phyloP scores from a whole-genome alignment of 37 sponge, comb jelly and placozoan species.

The Petrosia ficiformis region DNA sequence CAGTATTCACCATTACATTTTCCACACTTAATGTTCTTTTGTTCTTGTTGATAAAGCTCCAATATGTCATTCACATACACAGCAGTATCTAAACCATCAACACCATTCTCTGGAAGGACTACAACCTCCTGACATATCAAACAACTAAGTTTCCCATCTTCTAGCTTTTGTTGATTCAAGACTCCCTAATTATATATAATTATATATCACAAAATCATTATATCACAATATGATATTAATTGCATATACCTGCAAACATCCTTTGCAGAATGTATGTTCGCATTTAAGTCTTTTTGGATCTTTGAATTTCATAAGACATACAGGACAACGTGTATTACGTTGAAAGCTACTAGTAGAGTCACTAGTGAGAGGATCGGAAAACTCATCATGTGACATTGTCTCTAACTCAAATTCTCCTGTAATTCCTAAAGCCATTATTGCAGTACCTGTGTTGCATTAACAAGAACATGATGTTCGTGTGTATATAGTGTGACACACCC shows the following conservation, averaged over 20 bases:
- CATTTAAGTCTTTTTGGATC: neutral
- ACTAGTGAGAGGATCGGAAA: neutral
- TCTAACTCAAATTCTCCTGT: neutral
- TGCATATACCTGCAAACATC: neutral
- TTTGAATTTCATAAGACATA: conserved; percentile 6
- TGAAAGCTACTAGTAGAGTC: neutral
- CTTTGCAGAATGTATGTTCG: conserved; percentile 14
- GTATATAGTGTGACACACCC: too few species aligned
- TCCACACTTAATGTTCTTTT: neutral
- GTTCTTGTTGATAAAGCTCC: neutral
- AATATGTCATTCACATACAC: neutral
- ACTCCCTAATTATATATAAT: neutral
- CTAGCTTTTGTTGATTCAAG: neutral
- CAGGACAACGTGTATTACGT: neutral
- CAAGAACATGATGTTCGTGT: too few species aligned
- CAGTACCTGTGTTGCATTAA: too few species aligned
- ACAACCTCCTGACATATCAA: neutral
- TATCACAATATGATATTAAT: neutral
- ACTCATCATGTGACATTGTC: too few species aligned
- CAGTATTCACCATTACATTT: neutral
- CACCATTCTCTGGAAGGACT: neutral
- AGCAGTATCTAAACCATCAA: neutral
- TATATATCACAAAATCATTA: too few species aligned
- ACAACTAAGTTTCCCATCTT: neutral
- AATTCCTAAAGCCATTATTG: neutral